Percentiles rank a stretch among this genome's conserved stretches.
phyloP scores from a whole-genome alignment of 2,888 invertebrate genomes.

The Cremastinae sp. region DNA sequence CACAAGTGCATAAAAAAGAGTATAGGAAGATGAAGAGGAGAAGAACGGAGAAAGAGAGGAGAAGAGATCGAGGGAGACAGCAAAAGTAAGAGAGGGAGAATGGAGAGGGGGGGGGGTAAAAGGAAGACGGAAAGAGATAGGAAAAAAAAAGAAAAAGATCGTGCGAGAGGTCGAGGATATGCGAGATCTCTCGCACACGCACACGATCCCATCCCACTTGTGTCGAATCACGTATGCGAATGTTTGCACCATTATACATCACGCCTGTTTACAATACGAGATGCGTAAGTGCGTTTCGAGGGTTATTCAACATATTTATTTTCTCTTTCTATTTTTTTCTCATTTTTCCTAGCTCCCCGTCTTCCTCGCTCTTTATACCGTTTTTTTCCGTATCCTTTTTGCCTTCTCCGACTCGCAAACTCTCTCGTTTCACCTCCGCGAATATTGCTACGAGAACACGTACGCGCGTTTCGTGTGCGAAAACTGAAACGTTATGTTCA shows the following conservation, averaged over 20 bases:
- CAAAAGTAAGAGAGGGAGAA: not conserved
- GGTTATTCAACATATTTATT: constrained; percentile 18
- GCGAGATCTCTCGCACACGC: constrained; percentile 25
- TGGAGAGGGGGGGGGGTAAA: too few relatives aligned
- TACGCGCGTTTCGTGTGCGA: not conserved
- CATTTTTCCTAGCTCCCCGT: constrained; percentile 1
- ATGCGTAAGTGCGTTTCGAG: constrained; percentile 44
- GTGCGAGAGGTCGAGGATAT: constrained; percentile 44
- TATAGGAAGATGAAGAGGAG: not conserved
- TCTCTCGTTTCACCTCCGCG: too few relatives aligned
- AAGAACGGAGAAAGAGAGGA: constrained; percentile 1
- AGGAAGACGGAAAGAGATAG: too few relatives aligned
- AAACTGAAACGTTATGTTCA: constrained; percentile 29
- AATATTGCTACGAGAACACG: too few relatives aligned
- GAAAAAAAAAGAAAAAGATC: too few relatives aligned
- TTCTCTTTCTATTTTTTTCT: not conserved
- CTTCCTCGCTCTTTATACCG: not conserved
- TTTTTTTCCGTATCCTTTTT: too few relatives aligned
- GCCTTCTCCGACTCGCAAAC: too few relatives aligned
- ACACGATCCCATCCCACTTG: not conserved
- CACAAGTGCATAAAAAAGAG: constrained; percentile 22
- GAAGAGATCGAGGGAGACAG: too few relatives aligned
- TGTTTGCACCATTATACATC: constrained; percentile 42
- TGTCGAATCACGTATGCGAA: constrained; percentile 37
- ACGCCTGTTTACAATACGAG: constrained; percentile 32